Evolutionary conservation across 1,140 invertebrate species (phyloP).

Genomic region (Planococcus citri): DNA sequence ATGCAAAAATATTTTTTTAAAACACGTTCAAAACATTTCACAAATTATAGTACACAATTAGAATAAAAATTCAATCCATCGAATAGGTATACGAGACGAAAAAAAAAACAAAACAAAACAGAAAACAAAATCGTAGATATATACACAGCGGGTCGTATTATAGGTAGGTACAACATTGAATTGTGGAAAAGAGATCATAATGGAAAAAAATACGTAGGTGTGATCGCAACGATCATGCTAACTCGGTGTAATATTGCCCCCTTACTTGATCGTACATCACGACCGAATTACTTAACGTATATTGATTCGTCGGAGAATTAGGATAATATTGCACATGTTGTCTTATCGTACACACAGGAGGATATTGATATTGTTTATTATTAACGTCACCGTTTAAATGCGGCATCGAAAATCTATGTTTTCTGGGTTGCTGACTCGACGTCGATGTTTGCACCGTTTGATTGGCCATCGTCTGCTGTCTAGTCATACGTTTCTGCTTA

Average conservation of each 20-base stretch:
- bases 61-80: neutral
- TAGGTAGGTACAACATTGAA: too few species aligned
- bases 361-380: neutral
- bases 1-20: neutral
- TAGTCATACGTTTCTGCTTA: constrained; percentile 24
- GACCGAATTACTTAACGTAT: constrained; percentile 26
- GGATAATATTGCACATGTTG: constrained; percentile 9
- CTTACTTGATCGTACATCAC: constrained; percentile 27
- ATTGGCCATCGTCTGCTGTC: constrained; percentile 9
- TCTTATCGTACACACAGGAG: neutral
- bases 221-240: constrained; percentile 25
- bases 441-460: constrained; percentile 8
- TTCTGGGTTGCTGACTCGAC: constrained; percentile 4
- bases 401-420: neutral
- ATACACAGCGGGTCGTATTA: neutral
- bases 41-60: neutral
- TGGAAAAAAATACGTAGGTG: neutral
- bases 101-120: too few species aligned
- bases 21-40: neutral
- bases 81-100: neutral
- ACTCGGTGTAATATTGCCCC: constrained; percentile 27
- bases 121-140: too few species aligned
- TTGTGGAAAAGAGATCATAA: neutral
- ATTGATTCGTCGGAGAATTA: constrained; percentile 11
- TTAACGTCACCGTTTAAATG: constrained; percentile 14